Evolutionary conservation across 2,113 vertebrate genomes (phyloP).

Genomic region (Aythya baeri): DNA sequence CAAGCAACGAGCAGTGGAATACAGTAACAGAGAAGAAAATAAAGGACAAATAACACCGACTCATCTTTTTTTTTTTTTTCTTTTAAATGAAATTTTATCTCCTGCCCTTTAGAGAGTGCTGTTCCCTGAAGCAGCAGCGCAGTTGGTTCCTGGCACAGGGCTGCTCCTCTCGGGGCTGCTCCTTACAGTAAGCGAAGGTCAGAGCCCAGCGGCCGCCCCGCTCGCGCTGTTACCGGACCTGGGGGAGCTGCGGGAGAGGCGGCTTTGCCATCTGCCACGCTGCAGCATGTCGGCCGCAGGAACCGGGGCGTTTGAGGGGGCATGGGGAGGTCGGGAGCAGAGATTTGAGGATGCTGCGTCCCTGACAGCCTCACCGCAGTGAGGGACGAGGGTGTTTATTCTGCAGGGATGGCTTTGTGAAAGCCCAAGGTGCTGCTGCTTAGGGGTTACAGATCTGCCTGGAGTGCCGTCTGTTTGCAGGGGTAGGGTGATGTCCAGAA

Average conservation of each 20-base stretch:
- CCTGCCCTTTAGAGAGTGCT: accelerated
- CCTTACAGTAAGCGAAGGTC: neutral
- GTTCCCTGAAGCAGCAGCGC: neutral
- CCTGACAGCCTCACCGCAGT: neutral
- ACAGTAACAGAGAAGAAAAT: accelerated
- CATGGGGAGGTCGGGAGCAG: accelerated
- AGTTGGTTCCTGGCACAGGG: neutral
- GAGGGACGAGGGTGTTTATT: accelerated
- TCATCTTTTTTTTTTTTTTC: neutral
- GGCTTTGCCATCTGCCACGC: neutral
- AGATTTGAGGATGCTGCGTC: accelerated
- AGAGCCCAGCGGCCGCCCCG: neutral
- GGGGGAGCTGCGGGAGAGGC: accelerated
- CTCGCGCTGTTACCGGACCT: neutral
- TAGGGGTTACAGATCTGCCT: accelerated
- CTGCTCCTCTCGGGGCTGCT: neutral
- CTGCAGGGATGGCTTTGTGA: accelerated
- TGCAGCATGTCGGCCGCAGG: accelerated
- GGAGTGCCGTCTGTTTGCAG: accelerated
- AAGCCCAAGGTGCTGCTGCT: neutral
- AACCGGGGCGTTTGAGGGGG: accelerated
- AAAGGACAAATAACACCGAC: neutral
- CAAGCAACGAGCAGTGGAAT: too few relatives aligned
- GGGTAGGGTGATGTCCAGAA: accelerated
- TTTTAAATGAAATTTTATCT: neutral